Base-by-base conservation (phyloP, 2,797 vertebrate species). In the Phrynocephalus vlangalii region DNA sequence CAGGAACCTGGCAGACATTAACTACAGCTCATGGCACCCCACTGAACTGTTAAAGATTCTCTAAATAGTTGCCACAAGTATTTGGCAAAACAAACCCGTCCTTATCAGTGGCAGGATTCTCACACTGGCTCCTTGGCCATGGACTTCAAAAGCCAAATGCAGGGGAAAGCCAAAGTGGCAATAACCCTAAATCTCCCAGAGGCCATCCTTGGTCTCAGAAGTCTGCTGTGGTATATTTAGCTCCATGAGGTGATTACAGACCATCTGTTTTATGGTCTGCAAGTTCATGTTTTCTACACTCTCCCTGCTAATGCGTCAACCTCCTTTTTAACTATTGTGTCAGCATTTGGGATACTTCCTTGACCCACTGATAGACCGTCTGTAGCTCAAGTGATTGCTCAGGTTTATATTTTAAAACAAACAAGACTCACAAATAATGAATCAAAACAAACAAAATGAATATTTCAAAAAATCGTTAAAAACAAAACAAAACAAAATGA, bases 131-230 rank as follows among this genome's bases (percentile, higher is more conserved):
- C 95, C 95, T 95, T 96, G 95, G 95, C 96, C 95, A 88, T 97
- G 96, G 96, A 97, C 96, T 97, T 97, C 96, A 97, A 97, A 97
- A 95, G 94, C 94, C 87, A 89, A 95, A 94, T 94, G 91, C 91
- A 94, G 93, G 91, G 91, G 96, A 78, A 92, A 92, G 88, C 93
- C 91, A 94, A 89, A 94, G 93, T 94, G 93, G 94, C 95, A 97
- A 95, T 96, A 96, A 96, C 93, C 92, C 91, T 96, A 95, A 95
- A 94, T 96, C 94, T 91, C 95, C 95, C 91, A 93, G 92, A 93
- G 81, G 86, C 88, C 90, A 44, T 95, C 86, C 93, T 92, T 63
- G 93, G 90, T 95, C 97, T 96, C 89, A 89, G 88, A 95, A 94
- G 94, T 96, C 96, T 95, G 93, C 92, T 95, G 91, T 95, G 97